Percentiles rank a stretch among this genome's conserved stretches.
Conservation (phyloP, 2,888 invertebrate species). For the Eristalis arbustorum region DNA sequence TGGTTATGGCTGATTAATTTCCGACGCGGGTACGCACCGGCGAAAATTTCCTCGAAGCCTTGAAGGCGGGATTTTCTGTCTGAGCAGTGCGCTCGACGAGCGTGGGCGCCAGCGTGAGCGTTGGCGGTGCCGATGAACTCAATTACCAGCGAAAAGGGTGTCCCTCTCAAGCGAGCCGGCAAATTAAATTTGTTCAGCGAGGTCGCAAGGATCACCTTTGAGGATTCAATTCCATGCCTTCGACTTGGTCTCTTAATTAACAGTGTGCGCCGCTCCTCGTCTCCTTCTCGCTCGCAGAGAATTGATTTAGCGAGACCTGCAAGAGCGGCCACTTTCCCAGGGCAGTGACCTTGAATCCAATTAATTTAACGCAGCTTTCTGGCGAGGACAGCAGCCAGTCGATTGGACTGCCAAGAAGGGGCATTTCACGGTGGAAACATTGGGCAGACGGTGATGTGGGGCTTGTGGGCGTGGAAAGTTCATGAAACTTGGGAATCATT, state of each 20-base stretch:
- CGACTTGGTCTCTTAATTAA: conserved; percentile 5
- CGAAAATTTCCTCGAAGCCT: background rate
- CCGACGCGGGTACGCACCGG: background rate
- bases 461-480: no score
- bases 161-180: conserved; percentile 9
- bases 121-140: background rate
- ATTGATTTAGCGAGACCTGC: background rate
- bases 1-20: background rate
- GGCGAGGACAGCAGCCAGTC: background rate
- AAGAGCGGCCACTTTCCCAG: no score
- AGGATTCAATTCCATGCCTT: background rate
- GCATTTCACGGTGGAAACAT: no score
- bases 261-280: background rate
- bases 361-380: background rate
- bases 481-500: no score
- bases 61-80: background rate
- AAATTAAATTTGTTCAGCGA: conserved; percentile 11
- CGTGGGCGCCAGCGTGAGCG: background rate
- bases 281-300: background rate
- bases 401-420: background rate
- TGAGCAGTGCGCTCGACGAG: background rate
- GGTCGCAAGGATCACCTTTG: background rate
- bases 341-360: background rate
- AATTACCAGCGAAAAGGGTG: conserved; percentile 1
- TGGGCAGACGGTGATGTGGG: no score